These are phyloP conservation scores for Spodoptera litura DNA, from an alignment of 1,140 invertebrate species.

Conservation along the genomic window DNA sequence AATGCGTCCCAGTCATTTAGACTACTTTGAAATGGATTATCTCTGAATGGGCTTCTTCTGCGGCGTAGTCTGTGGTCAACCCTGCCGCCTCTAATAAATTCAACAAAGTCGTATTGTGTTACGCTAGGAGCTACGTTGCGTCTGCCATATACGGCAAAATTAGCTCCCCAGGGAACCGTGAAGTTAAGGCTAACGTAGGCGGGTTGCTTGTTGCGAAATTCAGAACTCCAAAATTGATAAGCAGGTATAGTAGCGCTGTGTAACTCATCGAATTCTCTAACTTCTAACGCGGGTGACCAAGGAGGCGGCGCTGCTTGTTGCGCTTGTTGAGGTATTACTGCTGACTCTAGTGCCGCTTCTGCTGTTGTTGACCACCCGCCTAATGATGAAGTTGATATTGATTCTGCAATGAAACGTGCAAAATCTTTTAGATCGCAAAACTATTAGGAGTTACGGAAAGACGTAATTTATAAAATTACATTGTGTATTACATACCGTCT, in stretches of 20 bases:
- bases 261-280: conserved; percentile 93
- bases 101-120: conserved; percentile 97
- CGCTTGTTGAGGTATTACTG: conserved; percentile 88
- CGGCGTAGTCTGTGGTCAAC: conserved; percentile 91
- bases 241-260: conserved; percentile 93
- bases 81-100: conserved; percentile 94
- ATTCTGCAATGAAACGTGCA: conserved; percentile 76
- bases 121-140: conserved; percentile 97
- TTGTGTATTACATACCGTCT: conserved; percentile 87
- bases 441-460: no score
- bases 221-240: conserved; percentile 96
- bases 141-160: conserved; percentile 97
- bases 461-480: not conserved
- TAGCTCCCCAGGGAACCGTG: conserved; percentile 95
- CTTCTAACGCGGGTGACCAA: conserved; percentile 93
- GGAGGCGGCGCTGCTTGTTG: conserved; percentile 88
- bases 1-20: conserved; percentile 76
- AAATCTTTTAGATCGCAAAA: not conserved
- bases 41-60: conserved; percentile 76
- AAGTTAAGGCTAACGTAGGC: conserved; percentile 96
- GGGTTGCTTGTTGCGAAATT: conserved; percentile 95
- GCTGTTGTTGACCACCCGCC: conserved; percentile 83
- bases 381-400: conserved; percentile 85
- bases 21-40: conserved; percentile 68
- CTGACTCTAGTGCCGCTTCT: conserved; percentile 86